Base-by-base conservation (phyloP, 2,888 invertebrate genomes). In the Lasioglossum pauxillum region DNA sequence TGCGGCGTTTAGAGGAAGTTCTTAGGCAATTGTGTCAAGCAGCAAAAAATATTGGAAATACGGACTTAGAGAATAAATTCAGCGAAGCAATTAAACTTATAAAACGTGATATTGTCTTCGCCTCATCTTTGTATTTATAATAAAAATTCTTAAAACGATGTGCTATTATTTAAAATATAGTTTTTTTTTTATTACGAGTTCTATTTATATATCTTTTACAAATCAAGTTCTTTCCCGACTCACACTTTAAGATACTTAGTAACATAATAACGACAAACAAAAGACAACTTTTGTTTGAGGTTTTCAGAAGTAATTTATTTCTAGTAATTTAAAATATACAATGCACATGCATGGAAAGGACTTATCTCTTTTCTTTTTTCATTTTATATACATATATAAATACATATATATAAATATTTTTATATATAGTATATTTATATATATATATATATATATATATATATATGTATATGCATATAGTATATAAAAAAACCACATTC, bases 71-170 rank as follows among this genome's bases (percentile, higher is more conserved):
- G 96, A 98, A 98, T 93, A 99, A 99, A 96, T 99, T 99, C 95
- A 97, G 98, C 90, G 98, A 98, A 94, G 98, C 98, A 83, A 98
- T 99, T 90, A 98, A 98, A 93, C 95, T 98, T 88, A 97, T 99
- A 83, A 99, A 99, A 95, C 96, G 99, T 90, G 99, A 99, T 95
- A 99, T 99, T 94, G 98, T 99, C n/a, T 99, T 99, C 96, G 99
- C 99, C 38, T 99, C 99, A 82, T 99, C 99, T 95, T 96, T 99
- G 78, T 99, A 99, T 95, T 96, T 99, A 91, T 98, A 96, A 96
- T 86, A 73, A 82, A 86, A 88, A 71, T 81, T 81, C 64, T 74
- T 84, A 83, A 80, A 83, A 89, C 81, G 76, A 78, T 85, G 80
- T 76, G 74, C 77, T 83, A 82, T 69, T 80, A 83, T 83, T 75